These are phyloP conservation scores for Eurytoma adleriae DNA, from an alignment of 2,888 invertebrate species.

Conservation along the genomic window DNA sequence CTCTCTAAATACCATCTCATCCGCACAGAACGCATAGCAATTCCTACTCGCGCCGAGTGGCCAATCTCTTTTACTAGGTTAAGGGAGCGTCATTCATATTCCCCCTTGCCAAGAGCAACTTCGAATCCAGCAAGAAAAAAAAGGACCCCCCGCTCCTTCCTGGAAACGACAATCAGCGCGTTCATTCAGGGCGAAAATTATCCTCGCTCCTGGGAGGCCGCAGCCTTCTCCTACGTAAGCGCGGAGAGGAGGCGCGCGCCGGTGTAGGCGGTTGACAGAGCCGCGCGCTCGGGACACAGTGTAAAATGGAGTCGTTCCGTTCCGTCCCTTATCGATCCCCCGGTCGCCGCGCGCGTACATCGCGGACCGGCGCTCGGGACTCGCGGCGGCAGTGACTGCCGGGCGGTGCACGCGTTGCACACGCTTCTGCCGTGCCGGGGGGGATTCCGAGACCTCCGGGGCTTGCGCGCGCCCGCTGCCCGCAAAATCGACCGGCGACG, in stretches of 20 bases:
- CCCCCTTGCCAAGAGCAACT: too few species aligned
- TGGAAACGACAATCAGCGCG: too few species aligned
- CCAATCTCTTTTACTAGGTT: too few species aligned
- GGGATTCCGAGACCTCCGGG: background rate
- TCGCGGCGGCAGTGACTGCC: background rate
- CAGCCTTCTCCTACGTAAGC: background rate
- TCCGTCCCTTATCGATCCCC: constrained; percentile 56
- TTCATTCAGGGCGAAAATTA: too few species aligned
- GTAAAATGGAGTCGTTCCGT: constrained; percentile 55
- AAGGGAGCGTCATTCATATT: too few species aligned
- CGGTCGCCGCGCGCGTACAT: background rate
- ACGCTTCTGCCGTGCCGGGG: constrained; percentile 11
- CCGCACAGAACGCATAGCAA: too few species aligned
- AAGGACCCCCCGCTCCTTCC: too few species aligned
- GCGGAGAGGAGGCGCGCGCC: background rate
- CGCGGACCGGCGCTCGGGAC: background rate
- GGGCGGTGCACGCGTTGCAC: constrained; percentile 29
- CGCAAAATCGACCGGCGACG: constrained; percentile 50
- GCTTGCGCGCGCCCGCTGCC: background rate
- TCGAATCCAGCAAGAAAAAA: too few species aligned
- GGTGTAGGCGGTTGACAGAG: background rate
- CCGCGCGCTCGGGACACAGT: background rate
- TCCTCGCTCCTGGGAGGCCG: background rate
- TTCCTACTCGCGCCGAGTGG: too few species aligned
- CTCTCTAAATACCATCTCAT: too few species aligned